A percentile compares a stretch with the other conserved stretches of the same genome.
Evolutionary conservation across 2,113 vertebrate genomes (phyloP).

Genomic region (Muscicapa adusta): DNA sequence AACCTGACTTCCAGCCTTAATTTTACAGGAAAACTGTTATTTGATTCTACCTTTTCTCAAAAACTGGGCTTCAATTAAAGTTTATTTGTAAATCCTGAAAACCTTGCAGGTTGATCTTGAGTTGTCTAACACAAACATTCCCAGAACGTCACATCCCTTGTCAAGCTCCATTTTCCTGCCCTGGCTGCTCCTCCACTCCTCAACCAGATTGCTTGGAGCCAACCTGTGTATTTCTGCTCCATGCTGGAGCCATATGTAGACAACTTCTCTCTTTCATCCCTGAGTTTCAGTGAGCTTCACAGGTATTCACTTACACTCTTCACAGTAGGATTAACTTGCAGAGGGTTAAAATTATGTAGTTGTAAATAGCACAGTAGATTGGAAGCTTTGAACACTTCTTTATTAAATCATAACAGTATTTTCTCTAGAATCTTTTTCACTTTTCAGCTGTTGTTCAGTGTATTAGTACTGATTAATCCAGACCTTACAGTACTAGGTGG

Average conservation of each 20-base stretch:
- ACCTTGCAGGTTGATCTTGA: neutral
- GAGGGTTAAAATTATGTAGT: neutral
- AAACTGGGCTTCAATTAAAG: neutral
- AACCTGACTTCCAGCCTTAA: neutral
- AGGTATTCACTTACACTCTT: neutral
- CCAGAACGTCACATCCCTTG: neutral
- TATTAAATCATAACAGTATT: neutral
- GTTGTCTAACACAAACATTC: neutral
- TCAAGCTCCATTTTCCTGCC: neutral
- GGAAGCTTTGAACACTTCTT: neutral
- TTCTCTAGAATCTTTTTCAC: neutral
- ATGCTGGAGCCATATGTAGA: neutral
- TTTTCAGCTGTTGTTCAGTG: neutral
- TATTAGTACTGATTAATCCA: neutral
- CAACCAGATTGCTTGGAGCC: neutral
- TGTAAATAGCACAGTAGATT: neutral
- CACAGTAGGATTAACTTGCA: neutral
- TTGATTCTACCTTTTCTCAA: neutral
- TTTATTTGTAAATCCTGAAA: neutral
- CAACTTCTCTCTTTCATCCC: neutral
- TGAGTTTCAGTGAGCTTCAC: neutral
- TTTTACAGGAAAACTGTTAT: neutral
- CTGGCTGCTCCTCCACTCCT: neutral
- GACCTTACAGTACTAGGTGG: neutral
- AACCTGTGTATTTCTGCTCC: neutral